Evolutionary conservation across 2,888 invertebrate species (phyloP).

Genomic region (Rhorus exstirpatorius): DNA sequence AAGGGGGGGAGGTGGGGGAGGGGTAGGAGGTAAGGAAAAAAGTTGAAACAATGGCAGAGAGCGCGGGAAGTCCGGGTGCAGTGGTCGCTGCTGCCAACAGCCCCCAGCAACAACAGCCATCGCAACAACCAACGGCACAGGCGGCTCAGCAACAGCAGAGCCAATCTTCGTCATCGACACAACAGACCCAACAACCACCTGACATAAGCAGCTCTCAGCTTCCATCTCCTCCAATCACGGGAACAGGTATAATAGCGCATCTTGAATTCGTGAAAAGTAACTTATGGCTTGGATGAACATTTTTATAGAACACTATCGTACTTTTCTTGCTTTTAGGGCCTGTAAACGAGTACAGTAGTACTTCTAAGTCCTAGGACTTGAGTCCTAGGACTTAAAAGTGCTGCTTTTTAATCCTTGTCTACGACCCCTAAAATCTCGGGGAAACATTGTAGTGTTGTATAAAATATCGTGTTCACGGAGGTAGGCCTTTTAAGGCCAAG

Average conservation of each 20-base stretch:
- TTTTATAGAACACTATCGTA: no score
- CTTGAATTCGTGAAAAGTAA: not conserved
- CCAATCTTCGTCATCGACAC: slow-evolving; percentile 70
- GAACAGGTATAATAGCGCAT: slow-evolving; percentile 81
- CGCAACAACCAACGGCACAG: slow-evolving; percentile 74
- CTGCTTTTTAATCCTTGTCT: no score
- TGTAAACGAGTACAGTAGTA: no score
- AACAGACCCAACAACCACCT: slow-evolving; percentile 81
- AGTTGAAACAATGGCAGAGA: slow-evolving; percentile 82
- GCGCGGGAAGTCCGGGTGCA: slow-evolving; percentile 81
- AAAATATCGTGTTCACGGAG: no score
- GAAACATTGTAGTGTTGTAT: no score
- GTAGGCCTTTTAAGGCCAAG: no score
- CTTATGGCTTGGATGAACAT: no score
- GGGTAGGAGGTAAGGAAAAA: slow-evolving; percentile 28
- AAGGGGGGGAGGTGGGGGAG: slow-evolving; percentile 1
- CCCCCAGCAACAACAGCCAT: slow-evolving; percentile 81
- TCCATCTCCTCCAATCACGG: slow-evolving; percentile 84
- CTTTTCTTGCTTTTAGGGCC: no score
- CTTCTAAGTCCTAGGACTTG: no score
- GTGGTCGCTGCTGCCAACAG: slow-evolving; percentile 80
- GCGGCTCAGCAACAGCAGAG: slow-evolving; percentile 76
- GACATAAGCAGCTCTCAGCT: slow-evolving; percentile 85
- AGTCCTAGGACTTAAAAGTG: no score
- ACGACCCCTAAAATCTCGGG: no score